Base-by-base conservation (phyloP, 2,888 invertebrate species). In the Falcaria lacertinaria region DNA sequence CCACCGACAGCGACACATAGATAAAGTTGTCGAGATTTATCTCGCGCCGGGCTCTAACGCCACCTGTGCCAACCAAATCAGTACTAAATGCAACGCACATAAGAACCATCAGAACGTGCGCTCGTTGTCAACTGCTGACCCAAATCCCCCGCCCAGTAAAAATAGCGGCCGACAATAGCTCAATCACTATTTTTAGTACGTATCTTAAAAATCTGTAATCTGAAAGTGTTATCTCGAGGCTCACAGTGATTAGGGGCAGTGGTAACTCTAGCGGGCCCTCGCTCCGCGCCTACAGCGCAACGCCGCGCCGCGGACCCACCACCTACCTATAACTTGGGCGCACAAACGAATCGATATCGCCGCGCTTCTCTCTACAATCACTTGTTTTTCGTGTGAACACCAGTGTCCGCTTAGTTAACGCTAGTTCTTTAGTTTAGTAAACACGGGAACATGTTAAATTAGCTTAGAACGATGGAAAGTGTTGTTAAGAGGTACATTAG, bases 161-260 rank as follows among this genome's bases (percentile, higher is more conserved):
- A 89, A 88, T 88, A 89, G 86, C 83, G 69, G 56, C 64, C 73
- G 76, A 83, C 86, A 86, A 87, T 85, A 86, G 86, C 88, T 89
- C 87, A 74, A 82, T 73, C 74, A 79, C 87, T 89, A 89, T 88
- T 88, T 83, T 74, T 87, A 87, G 84, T 79, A 72, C 75, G 74
- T 82, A 84, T 85, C 78, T 78, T 66, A 69, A 72, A 81, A 79
- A 78, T 78, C 71, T 74, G 51, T 74, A 76, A 73, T 61, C 71
- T 77, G 68, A 28, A 28, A 73, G 65, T 69, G 62, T 71, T 72
- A 81, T 78, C 73, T 75, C 48, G 47, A 43, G 51, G 57, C 57
- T 53, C 57, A 51, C 44, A 50, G 50, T 28, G 11, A 28, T 28
- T 28, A 28, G 11, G 28, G 28, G 8, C 28, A 28, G 28, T 28